A percentile compares a stretch with the other conserved stretches of the same genome.
These are phyloP conservation scores for Metopia argyrocephala DNA, from an alignment of 2,888 invertebrate species.

Conservation along the genomic window DNA sequence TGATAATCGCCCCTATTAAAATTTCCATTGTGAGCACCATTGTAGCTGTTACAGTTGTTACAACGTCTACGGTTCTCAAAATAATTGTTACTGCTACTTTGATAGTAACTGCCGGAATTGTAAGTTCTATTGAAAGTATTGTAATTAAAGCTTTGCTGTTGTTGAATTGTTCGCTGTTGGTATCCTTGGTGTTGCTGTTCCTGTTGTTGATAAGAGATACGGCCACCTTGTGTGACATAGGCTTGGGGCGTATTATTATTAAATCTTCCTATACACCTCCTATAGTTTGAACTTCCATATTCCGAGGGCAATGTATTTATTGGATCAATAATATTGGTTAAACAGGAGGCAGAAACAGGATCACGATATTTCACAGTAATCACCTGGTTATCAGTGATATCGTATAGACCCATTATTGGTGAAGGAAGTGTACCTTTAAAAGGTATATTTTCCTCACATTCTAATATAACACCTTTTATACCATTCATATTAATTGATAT, in stretches of 20 bases:
- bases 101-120: constrained; percentile 8
- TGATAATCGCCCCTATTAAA: constrained; percentile 39
- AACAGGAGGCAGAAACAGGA: constrained; percentile 86
- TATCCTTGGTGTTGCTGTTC: constrained; percentile 54
- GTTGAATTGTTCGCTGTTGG: constrained; percentile 43
- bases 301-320: constrained; percentile 88
- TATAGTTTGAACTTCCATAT: constrained; percentile 85
- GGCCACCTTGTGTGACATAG: constrained; percentile 89
- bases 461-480: constrained; percentile 88
- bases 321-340: constrained; percentile 85
- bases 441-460: constrained; percentile 85
- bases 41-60: neutral
- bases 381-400: constrained; percentile 81
- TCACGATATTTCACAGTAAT: constrained; percentile 87
- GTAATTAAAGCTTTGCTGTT: constrained; percentile 46
- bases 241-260: constrained; percentile 81
- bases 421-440: constrained; percentile 85
- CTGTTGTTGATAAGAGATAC: constrained; percentile 80
- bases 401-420: constrained; percentile 85
- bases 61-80: constrained; percentile 3
- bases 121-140: constrained; percentile 31
- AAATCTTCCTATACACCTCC: constrained; percentile 88
- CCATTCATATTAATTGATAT: constrained; percentile 86
- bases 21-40: neutral
- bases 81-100: constrained; percentile 19